Evolutionary conservation across 1,140 invertebrate genomes (phyloP).

Genomic region (Drosophila nigrodunni): DNA sequence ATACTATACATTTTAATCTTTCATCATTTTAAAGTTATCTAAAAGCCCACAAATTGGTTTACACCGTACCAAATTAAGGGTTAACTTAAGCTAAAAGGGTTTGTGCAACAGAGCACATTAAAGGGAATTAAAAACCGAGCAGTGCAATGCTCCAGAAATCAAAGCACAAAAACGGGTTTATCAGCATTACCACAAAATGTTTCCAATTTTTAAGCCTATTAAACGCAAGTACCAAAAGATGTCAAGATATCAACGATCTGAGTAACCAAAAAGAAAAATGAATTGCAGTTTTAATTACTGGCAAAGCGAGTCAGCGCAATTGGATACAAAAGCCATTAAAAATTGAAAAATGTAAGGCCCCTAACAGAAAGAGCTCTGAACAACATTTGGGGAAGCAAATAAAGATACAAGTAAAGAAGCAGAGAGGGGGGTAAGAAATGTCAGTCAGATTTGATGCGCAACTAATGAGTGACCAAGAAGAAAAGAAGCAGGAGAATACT

Average conservation of each 20-base stretch:
- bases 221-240: conserved; percentile 29
- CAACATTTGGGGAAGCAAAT: conserved; percentile 25
- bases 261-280: conserved; percentile 28
- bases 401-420: conserved; percentile 24
- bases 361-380: conserved; percentile 33
- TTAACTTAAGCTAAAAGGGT: conserved; percentile 5
- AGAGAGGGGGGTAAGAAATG: conserved; percentile 12
- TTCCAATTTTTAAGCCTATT: conserved; percentile 71
- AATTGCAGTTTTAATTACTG: conserved; percentile 73
- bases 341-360: conserved; percentile 42
- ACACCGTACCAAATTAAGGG: neutral
- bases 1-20: too few species aligned
- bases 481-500: conserved; percentile 10
- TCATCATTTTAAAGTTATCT: neutral
- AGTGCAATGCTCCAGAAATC: conserved; percentile 37
- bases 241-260: conserved; percentile 11
- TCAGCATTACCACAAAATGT: conserved; percentile 49
- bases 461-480: conserved; percentile 74
- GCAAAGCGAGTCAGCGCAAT: conserved; percentile 39
- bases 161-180: conserved; percentile 30
- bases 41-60: conserved; percentile 40
- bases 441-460: conserved; percentile 65
- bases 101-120: neutral
- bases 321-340: conserved; percentile 70
- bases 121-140: conserved; percentile 1